Percentiles rank a stretch among this genome's conserved stretches.
These are phyloP conservation scores for Diplazon laetatorius DNA, from an alignment of 2,888 invertebrate genomes.

Conservation along the genomic window DNA sequence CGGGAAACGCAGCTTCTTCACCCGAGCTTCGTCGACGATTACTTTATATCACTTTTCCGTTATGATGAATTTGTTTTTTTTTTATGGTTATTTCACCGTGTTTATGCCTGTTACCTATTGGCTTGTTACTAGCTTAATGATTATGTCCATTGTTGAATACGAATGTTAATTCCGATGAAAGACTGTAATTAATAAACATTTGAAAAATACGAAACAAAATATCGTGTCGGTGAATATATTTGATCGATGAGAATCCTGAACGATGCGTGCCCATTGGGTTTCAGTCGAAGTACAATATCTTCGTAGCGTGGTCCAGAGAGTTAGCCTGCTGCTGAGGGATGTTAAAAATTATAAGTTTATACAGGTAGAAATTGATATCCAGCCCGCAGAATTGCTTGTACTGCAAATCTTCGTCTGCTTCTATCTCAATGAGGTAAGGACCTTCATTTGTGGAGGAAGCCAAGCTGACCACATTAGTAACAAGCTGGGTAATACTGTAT, in stretches of 20 bases:
- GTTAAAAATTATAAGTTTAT: no score
- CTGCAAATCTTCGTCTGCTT: no score
- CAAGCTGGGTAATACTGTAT: no score
- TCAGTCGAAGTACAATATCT: no score
- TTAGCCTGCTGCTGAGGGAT: no score
- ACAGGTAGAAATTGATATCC: conserved; percentile 20
- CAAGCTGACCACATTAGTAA: no score
- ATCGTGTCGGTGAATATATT: conserved; percentile 13
- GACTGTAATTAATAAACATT: conserved; percentile 55
- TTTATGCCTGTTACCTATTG: conserved; percentile 51
- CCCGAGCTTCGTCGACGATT: not conserved
- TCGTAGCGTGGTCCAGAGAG: no score
- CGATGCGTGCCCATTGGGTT: not conserved
- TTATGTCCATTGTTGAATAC: conserved; percentile 24
- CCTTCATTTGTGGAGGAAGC: no score
- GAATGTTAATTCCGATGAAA: conserved; percentile 42
- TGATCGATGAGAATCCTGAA: not conserved
- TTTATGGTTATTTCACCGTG: conserved; percentile 37
- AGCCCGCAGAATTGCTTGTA: not conserved
- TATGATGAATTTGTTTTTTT: conserved; percentile 34
- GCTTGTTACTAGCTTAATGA: conserved; percentile 45
- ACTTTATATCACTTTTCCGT: conserved; percentile 8
- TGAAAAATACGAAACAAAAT: conserved; percentile 23
- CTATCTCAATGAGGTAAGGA: no score
- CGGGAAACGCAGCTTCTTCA: not conserved